A percentile compares a stretch with the other conserved stretches of the same genome.
These are phyloP conservation scores for Acanthosoma haemorrhoidale DNA, from an alignment of 2,888 invertebrate species.

Conservation along the genomic window DNA sequence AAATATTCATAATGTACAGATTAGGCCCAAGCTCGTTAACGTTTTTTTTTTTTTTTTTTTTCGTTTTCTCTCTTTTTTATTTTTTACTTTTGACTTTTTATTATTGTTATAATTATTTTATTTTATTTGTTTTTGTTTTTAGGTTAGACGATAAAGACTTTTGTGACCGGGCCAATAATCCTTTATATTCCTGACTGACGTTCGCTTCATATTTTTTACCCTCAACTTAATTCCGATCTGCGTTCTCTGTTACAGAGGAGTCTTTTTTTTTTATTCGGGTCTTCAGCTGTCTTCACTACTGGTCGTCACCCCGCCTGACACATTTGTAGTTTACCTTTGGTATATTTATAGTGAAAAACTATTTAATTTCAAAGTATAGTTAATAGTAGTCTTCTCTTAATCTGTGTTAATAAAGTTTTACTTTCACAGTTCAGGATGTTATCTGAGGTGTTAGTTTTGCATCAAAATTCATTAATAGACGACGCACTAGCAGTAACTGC, in stretches of 20 bases:
- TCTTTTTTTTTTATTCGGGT: neutral
- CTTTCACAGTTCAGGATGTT: too few relatives aligned
- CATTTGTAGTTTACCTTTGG: too few relatives aligned
- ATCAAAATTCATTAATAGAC: too few relatives aligned
- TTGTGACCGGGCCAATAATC: slow-evolving; percentile 13
- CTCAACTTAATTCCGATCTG: too few relatives aligned
- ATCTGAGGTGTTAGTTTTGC: too few relatives aligned
- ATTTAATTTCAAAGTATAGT: too few relatives aligned
- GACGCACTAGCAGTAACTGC: too few relatives aligned
- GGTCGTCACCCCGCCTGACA: neutral
- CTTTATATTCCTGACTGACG: slow-evolving; percentile 9
- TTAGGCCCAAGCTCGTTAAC: slow-evolving; percentile 24
- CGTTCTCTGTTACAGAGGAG: neutral
- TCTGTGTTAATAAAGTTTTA: too few relatives aligned
- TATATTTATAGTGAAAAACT: too few relatives aligned
- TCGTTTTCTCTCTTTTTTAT: too few relatives aligned
- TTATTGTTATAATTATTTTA: neutral
- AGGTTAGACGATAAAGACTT: slow-evolving; percentile 17
- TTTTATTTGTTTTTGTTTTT: slow-evolving; percentile 4
- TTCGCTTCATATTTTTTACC: neutral
- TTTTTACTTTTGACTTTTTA: neutral
- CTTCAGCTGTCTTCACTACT: neutral
- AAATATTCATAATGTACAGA: slow-evolving; percentile 21
- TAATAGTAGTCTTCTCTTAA: too few relatives aligned
- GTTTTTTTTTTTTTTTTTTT: neutral